phyloP scores from a whole-genome alignment of 2,888 invertebrate species.

The Hyposoter didymator region DNA sequence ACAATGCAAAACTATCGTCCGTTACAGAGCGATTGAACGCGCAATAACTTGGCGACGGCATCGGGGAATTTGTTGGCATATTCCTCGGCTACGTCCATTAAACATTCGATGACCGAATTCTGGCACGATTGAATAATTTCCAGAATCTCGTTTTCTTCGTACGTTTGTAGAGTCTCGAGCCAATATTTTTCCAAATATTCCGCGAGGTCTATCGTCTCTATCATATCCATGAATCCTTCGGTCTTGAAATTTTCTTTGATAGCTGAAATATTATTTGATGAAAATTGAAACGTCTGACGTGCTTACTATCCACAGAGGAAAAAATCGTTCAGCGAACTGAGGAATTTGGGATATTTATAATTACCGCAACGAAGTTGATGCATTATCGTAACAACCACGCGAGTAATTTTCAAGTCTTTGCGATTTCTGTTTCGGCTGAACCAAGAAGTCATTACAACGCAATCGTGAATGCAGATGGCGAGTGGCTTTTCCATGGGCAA shows the following conservation, averaged over 20 bases:
- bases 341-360: neutral
- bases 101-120: conserved; percentile 44
- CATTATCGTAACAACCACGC: conserved; percentile 73
- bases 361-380: conserved; percentile 73
- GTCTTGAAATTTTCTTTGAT: conserved; percentile 5
- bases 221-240: conserved; percentile 54
- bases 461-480: conserved; percentile 75
- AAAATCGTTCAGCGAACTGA: neutral
- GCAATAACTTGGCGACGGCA: conserved; percentile 64
- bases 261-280: neutral
- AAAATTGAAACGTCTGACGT: neutral
- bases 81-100: conserved; percentile 60
- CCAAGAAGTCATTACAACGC: conserved; percentile 75
- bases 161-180: conserved; percentile 72
- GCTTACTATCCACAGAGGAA: neutral
- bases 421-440: conserved; percentile 73
- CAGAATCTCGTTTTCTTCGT: conserved; percentile 68
- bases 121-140: conserved; percentile 69
- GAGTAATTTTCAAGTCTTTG: conserved; percentile 64
- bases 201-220: conserved; percentile 72
- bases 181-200: conserved; percentile 76
- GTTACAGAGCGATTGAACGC: conserved; percentile 34
- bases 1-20: conserved; percentile 4
- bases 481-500: conserved; percentile 73
- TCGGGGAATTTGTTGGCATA: conserved; percentile 62